Evolutionary conservation across 2,113 vertebrate genomes (phyloP), one percentile per base, ranked within the genome.

Genomic region (Setophaga kirtlandii): DNA sequence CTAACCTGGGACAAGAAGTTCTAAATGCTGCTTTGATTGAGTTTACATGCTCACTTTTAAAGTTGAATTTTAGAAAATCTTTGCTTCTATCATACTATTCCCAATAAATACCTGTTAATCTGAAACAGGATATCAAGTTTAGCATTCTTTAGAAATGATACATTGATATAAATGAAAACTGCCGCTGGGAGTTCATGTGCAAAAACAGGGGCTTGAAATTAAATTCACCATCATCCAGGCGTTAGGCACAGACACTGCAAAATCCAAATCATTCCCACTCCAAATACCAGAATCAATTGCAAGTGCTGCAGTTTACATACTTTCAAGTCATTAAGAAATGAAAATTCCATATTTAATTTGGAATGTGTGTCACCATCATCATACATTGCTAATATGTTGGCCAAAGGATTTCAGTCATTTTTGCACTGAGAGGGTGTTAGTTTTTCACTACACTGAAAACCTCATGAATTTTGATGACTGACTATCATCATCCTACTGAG

Each of bases 31-130:
- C 87, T 97, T 80, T 96, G 96, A 97, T 95, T 97, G 96, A 96
- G 96, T 96, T 95, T 97, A 96, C 93, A 97, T 97, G 96, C 96
- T 96, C 83, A 96, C 96, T 97, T 97, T 97, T 97, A 97, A 96
- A 94, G 96, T 93, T 89, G 96, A 97, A 94, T 97, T 96, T 97
- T 97, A 96, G 95, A 93, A 96, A 97, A 96, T 96, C 96, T 97
- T 90, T 96, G 94, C 95, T 97, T 97, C 96, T 97, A 97, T 92
- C 96, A 97, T 87, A 97, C 96, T 97, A 97, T 81, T 96, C 94
- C 96, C 89, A 97, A 95, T 96, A 97, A 95, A 97, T 95, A 95
- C 93, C 96, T 97, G 96, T 97, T 97, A 96, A 96, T 96, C 96
- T 97, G 96, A 97, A 97, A 97, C 96, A 96, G 96, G 95, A 96